Base-by-base conservation (phyloP, 2,113 vertebrate species). In the Aix galericulata region DNA sequence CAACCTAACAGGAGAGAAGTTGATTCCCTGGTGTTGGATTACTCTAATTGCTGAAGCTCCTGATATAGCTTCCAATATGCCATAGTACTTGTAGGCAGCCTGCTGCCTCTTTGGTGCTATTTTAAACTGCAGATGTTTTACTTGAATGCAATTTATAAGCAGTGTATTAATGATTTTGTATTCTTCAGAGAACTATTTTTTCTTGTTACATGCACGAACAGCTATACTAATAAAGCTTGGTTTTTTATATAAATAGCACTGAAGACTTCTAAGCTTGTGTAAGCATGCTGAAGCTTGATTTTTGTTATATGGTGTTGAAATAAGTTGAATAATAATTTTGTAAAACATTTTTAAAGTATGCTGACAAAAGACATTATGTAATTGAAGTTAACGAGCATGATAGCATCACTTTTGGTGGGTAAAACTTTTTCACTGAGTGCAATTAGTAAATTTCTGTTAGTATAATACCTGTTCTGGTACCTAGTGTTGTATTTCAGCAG, bases 131-230 rank as follows among this genome's bases (percentile, higher is more conserved):
- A 73, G 23, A 10, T 75, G 31, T 84, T 83, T 77, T 13, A 50
- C 53, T 21, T 66, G 55, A 21, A 3, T 77, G 15, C 53, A 38
- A 53, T 62, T 80, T 77, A 10, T 81, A 52, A 0, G 3, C 13
- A 20, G 20, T 12, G 3, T 50, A 16, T 60, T 80, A 60, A 55
- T 42, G 38, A 58, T 56, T 91, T 0, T 0, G 4, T 53, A 25
- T 79, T 38, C 40, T 53, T 82, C 60, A 67, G 82, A 60, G 60
- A 75, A 42, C 42, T 67, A 5, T 72, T 83, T 91, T 77, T 8
- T 66, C 36, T 52, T 89, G 64, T 44, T 74, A 0, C 59, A 42
- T 29, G 56, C 84, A 6, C 64, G 73, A 78, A 84, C 66, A 71
- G 32, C 23, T 63, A 13, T 27, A n/a, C 27, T 27, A 32, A 38